phyloP scores from a whole-genome alignment of 2,888 invertebrate genomes.

The Lycophotia porphyrea region DNA sequence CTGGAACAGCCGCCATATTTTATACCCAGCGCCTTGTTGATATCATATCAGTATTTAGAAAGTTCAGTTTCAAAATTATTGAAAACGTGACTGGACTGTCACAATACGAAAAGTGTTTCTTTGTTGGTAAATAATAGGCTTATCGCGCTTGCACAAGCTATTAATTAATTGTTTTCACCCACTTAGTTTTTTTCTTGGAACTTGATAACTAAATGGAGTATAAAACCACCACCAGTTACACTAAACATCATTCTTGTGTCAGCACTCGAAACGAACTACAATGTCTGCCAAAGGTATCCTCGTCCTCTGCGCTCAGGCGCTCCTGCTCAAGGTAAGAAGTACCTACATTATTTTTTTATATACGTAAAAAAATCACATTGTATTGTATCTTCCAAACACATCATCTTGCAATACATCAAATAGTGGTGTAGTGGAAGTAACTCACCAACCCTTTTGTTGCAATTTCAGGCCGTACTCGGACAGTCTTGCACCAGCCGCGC shows the following conservation, averaged over 20 bases:
- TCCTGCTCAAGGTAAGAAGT: not conserved
- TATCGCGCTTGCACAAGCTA: not conserved
- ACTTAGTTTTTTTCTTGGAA: not conserved
- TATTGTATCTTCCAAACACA: not conserved
- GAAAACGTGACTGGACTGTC: not conserved
- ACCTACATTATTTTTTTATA: not conserved
- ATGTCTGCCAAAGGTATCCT: not conserved
- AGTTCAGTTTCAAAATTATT: not conserved
- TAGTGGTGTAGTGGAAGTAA: not conserved
- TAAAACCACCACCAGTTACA: constrained; percentile 14
- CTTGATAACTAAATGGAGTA: constrained; percentile 14
- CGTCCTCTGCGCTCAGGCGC: not conserved
- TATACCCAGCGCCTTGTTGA: not conserved
- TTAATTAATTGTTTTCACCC: not conserved
- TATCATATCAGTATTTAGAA: not conserved
- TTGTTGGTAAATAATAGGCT: not conserved
- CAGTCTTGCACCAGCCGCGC: not conserved
- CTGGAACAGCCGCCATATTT: not conserved
- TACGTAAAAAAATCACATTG: rapidly evolving
- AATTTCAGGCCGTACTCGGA: not conserved
- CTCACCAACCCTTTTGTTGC: not conserved
- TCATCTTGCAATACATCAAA: not conserved
- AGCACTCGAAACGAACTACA: not conserved
- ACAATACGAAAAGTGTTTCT: not conserved
- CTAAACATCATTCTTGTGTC: constrained; percentile 1